phyloP scores from a whole-genome alignment of 2,113 vertebrate genomes.

The Pomatostomus ruficeps region DNA sequence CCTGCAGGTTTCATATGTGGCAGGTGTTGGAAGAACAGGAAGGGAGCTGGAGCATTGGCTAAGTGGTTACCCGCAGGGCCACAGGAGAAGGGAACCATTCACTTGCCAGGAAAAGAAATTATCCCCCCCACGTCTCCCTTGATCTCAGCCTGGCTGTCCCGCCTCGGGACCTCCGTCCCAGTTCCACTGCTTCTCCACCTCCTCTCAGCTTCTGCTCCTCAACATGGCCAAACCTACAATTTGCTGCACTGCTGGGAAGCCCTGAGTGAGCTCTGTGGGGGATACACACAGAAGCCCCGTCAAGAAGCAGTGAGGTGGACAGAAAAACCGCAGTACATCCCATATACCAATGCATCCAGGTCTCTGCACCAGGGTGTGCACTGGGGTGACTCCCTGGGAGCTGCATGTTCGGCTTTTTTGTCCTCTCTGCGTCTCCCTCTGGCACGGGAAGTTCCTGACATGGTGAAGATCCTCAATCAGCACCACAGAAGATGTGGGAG shows the following conservation, averaged over 20 bases:
- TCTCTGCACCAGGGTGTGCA: neutral
- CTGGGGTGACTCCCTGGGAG: neutral
- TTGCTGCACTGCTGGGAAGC: neutral
- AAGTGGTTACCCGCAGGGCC: neutral
- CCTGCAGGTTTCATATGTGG: neutral
- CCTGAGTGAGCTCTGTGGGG: accelerated
- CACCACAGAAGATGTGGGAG: neutral
- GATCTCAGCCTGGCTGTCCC: neutral
- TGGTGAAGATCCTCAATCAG: accelerated
- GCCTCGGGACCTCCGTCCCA: accelerated
- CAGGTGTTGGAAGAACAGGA: neutral
- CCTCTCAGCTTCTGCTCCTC: neutral
- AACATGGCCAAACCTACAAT: neutral
- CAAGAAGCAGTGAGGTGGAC: neutral
- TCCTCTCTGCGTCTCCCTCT: neutral
- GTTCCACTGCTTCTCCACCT: accelerated
- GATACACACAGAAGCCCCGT: neutral
- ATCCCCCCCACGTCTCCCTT: neutral
- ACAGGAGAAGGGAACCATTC: neutral
- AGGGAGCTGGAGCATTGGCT: accelerated
- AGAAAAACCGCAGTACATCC: neutral
- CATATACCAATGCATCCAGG: accelerated
- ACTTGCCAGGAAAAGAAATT: neutral
- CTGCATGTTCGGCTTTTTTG: neutral
- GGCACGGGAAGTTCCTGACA: neutral